Conservation (phyloP, 2,888 invertebrate species). For the Ormyrus pomaceus region DNA sequence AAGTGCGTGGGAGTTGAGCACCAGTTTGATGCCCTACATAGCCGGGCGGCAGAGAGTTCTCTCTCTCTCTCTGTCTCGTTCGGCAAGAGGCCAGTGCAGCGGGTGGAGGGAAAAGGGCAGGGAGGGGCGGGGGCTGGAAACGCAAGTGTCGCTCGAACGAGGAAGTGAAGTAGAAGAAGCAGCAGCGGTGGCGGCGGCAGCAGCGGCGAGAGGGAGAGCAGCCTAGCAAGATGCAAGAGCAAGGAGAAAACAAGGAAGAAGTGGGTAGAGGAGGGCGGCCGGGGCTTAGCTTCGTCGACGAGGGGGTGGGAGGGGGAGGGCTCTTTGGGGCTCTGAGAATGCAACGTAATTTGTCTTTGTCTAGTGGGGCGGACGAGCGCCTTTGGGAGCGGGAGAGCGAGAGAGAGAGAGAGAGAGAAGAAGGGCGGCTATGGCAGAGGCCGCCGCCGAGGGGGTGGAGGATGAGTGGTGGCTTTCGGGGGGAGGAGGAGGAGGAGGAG, state of each 20-base stretch:
- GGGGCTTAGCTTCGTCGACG: conserved; percentile 46
- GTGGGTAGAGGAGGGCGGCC: conserved; percentile 53
- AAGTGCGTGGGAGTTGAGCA: conserved; percentile 71
- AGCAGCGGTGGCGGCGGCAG: neutral
- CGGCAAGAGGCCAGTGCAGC: conserved; percentile 6
- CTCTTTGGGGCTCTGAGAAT: conserved; percentile 74
- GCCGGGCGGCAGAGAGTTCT: conserved; percentile 26
- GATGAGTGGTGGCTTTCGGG: conserved; percentile 57
- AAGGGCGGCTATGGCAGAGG: conserved; percentile 42
- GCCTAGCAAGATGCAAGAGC: conserved; percentile 51
- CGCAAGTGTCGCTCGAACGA: conserved; percentile 53
- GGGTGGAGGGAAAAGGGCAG: neutral
- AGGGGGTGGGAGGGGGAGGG: conserved; percentile 53
- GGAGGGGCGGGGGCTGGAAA: conserved; percentile 55
- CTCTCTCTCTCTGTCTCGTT: neutral
- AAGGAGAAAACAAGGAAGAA: conserved; percentile 49
- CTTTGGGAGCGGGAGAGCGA: conserved; percentile 58
- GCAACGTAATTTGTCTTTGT: conserved; percentile 76
- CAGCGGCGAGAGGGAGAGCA: conserved; percentile 6
- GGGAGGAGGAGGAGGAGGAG: conserved; percentile 45
- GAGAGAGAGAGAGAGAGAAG: conserved; percentile 33
- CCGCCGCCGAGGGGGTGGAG: conserved; percentile 51
- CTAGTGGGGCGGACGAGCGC: conserved; percentile 71
- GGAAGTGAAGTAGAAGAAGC: conserved; percentile 57
- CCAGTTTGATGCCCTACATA: conserved; percentile 72